Evolutionary conservation across 2,888 invertebrate species (phyloP).

Genomic region (Drosophila rubida): DNA sequence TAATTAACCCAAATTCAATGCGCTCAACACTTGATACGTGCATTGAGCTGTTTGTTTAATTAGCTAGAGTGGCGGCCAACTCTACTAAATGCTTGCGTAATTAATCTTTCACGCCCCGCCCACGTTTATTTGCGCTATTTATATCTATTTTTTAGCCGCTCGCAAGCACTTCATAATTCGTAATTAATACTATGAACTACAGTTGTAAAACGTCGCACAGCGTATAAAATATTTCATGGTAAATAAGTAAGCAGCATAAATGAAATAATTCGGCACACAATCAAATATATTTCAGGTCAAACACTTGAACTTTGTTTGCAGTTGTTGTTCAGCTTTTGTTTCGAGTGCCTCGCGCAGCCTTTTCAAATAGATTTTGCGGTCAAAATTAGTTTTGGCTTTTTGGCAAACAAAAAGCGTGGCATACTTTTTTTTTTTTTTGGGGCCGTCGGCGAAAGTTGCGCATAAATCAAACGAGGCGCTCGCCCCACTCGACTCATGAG

Average conservation of each 20-base stretch:
- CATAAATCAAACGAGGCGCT: conserved; percentile 57
- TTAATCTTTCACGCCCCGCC: conserved; percentile 34
- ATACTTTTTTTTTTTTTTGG: conserved; percentile 44
- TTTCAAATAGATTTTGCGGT: conserved; percentile 61
- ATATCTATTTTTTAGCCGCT: background rate
- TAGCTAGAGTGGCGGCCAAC: conserved; percentile 38
- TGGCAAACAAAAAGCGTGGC: conserved; percentile 34
- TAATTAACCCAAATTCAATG: conserved; percentile 8
- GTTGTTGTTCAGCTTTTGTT: conserved; percentile 22
- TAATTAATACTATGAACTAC: conserved; percentile 40
- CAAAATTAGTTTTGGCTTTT: conserved; percentile 43
- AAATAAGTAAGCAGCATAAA: conserved; percentile 42
- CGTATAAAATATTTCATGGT: conserved; percentile 32
- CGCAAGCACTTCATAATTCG: conserved; percentile 16
- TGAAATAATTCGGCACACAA: conserved; percentile 30
- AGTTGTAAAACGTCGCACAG: conserved; percentile 43
- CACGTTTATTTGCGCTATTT: conserved; percentile 10
- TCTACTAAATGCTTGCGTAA: conserved; percentile 45
- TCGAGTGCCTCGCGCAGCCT: conserved; percentile 16
- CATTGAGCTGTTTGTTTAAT: conserved; percentile 28
- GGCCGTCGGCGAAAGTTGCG: conserved; percentile 47
- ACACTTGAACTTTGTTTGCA: conserved; percentile 43
- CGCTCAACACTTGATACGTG: conserved; percentile 10
- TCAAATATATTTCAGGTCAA: conserved; percentile 58
- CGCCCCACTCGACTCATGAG: conserved; percentile 4